These are phyloP conservation scores for Lepilemur ruficaudatus DNA, from an alignment of 2,797 vertebrate genomes.

Conservation along the genomic window DNA sequence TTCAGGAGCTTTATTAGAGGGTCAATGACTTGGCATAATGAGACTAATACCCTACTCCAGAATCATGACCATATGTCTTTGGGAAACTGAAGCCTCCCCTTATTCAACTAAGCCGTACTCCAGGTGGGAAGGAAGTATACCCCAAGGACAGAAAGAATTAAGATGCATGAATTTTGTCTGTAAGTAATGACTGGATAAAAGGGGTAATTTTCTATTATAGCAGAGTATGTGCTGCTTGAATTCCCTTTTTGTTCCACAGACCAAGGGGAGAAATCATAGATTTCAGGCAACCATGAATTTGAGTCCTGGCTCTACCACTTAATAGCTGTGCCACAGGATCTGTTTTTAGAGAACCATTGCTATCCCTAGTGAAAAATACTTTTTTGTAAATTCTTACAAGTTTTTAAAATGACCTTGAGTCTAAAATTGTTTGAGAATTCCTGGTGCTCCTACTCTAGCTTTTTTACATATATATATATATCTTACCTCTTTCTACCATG, in stretches of 20 bases:
- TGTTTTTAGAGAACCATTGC: not conserved
- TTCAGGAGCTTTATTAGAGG: conserved; percentile 5
- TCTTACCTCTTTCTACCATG: not conserved
- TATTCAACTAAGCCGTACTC: not conserved
- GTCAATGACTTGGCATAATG: not conserved
- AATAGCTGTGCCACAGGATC: not conserved
- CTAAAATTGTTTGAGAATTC: not conserved
- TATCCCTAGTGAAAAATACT: not conserved
- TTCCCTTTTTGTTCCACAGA: conserved; percentile 25
- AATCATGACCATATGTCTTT: not conserved
- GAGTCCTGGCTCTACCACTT: not conserved
- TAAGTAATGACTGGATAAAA: not conserved
- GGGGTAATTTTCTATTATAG: not conserved
- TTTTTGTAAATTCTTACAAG: not conserved
- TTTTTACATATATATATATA: no score
- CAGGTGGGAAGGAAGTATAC: not conserved
- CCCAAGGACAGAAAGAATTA: not conserved
- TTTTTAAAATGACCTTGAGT: not conserved
- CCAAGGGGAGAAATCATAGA: not conserved
- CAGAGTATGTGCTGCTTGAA: not conserved
- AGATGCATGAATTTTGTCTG: not conserved
- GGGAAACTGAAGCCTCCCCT: not conserved
- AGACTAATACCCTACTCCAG: not conserved
- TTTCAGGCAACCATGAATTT: not conserved
- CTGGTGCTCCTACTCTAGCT: not conserved